Evolutionary conservation across 1,140 invertebrate species (phyloP).

Genomic region (Periplaneta americana): DNA sequence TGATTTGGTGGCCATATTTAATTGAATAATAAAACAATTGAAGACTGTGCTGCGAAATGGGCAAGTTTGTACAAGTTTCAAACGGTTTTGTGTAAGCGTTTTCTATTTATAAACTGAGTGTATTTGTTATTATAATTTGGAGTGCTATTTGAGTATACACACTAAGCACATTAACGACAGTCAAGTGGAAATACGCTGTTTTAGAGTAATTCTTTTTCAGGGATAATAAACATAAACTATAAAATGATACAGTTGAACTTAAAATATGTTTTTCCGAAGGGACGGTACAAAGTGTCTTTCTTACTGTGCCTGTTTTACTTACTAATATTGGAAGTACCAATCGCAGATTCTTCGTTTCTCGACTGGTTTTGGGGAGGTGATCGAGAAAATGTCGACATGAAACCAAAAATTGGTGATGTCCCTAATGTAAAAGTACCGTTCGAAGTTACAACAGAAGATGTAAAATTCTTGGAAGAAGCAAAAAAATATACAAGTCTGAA

Average conservation of each 20-base stretch:
- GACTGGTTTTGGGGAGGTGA: neutral
- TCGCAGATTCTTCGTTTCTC: neutral
- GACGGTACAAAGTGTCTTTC: no score
- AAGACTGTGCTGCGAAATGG: neutral
- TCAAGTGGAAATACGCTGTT: no score
- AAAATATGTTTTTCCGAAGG: no score
- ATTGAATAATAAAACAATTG: neutral
- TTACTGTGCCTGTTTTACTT: neutral
- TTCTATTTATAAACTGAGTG: neutral
- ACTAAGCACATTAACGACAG: no score
- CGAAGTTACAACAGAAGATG: constrained; percentile 53
- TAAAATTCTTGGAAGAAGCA: constrained; percentile 58
- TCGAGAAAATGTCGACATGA: neutral
- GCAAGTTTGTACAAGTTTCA: neutral
- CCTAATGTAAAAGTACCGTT: constrained; percentile 44
- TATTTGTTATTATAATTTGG: neutral
- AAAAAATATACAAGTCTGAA: constrained; percentile 48
- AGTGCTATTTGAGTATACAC: no score
- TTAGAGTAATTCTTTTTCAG: no score
- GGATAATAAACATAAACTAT: no score
- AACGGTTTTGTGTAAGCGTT: neutral
- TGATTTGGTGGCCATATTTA: neutral
- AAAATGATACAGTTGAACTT: no score
- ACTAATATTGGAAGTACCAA: neutral
- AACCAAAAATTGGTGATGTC: neutral